Conservation (phyloP, 2,113 vertebrate species). For the Leptobrachium ailaonicum region DNA sequence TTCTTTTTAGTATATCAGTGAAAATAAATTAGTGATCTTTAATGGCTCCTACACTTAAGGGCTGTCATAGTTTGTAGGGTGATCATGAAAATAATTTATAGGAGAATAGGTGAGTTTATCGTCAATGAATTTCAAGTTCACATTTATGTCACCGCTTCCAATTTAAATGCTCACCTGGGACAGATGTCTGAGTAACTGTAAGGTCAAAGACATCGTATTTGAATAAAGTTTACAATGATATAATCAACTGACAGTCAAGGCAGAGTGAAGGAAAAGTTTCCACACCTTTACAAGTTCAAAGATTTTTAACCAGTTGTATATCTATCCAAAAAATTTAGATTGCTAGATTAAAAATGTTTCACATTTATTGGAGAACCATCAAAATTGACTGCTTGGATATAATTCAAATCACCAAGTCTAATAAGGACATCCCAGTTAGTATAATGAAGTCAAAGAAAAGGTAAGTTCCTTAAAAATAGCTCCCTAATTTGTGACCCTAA, state of each 20-base stretch:
- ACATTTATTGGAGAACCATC: too few relatives aligned
- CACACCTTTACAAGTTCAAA: too few relatives aligned
- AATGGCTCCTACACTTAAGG: slow-evolving; percentile 16
- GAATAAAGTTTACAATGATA: slow-evolving; percentile 25
- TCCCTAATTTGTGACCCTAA: too few relatives aligned
- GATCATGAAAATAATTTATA: slow-evolving; percentile 35
- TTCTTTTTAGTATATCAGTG: background rate
- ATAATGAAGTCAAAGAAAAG: too few relatives aligned
- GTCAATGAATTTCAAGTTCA: background rate
- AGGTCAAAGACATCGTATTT: slow-evolving; percentile 22
- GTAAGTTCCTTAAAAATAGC: too few relatives aligned
- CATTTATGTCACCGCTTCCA: background rate
- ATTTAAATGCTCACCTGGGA: slow-evolving; percentile 17
- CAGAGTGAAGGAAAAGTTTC: too few relatives aligned
- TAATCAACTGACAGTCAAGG: background rate
- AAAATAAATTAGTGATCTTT: slow-evolving; percentile 33
- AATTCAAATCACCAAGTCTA: too few relatives aligned
- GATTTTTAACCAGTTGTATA: too few relatives aligned
- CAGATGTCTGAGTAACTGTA: slow-evolving; percentile 5
- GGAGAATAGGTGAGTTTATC: slow-evolving; percentile 21
- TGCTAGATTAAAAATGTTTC: too few relatives aligned
- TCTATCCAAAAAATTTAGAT: too few relatives aligned
- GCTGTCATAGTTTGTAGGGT: slow-evolving; percentile 21
- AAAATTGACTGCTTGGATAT: too few relatives aligned
- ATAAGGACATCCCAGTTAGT: too few relatives aligned